Evolutionary conservation across 2,888 invertebrate species (phyloP).

Genomic region (Sphinx pinastri): DNA sequence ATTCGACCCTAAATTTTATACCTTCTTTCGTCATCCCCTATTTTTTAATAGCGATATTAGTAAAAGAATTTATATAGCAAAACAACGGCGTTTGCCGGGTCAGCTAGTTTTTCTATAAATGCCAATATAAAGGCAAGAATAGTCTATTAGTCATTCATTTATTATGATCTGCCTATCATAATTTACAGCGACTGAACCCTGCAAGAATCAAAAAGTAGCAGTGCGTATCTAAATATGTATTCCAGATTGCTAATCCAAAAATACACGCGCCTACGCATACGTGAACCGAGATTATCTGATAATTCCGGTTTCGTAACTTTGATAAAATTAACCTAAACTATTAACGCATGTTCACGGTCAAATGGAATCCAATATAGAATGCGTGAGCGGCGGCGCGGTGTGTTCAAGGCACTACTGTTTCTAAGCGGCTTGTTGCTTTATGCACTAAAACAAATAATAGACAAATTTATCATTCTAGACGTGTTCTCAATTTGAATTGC

Average conservation of each 20-base stretch:
- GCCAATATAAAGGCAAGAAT: not conserved
- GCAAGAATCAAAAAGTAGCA: not conserved
- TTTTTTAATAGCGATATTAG: too few species aligned
- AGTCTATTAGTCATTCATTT: not conserved
- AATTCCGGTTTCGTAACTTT: conserved; percentile 44
- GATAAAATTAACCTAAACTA: conserved; percentile 36
- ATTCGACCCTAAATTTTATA: too few species aligned
- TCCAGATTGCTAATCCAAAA: conserved; percentile 17
- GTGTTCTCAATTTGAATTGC: conserved; percentile 16
- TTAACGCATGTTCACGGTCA: conserved; percentile 37
- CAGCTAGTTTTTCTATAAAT: too few species aligned
- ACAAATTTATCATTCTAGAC: not conserved
- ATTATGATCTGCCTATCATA: not conserved
- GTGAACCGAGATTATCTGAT: conserved; percentile 32
- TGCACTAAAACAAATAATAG: conserved; percentile 3
- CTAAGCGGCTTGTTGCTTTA: not conserved
- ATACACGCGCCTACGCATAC: conserved; percentile 12
- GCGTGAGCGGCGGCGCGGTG: not conserved
- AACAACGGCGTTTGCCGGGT: too few species aligned
- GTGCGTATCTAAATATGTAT: too few species aligned
- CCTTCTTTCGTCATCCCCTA: too few species aligned
- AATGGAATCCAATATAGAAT: conserved; percentile 5
- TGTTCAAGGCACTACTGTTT: conserved; percentile 5
- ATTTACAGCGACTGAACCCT: not conserved
- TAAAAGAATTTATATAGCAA: too few species aligned